phyloP scores from a whole-genome alignment of 2,113 vertebrate species.

The Caracal caracal region DNA sequence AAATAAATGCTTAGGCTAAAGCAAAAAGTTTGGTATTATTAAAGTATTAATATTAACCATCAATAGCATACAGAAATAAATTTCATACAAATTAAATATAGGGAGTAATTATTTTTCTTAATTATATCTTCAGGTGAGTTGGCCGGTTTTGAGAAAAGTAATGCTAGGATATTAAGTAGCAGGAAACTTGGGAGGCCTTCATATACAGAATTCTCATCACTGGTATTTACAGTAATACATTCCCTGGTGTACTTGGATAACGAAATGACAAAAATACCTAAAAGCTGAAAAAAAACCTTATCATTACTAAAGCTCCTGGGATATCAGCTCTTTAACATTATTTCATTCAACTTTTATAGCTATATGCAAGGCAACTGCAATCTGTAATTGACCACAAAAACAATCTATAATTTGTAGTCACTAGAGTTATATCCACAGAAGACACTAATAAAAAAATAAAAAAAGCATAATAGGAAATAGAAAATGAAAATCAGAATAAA shows the following conservation, averaged over 20 bases:
- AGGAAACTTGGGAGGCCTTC: neutral
- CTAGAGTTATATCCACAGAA: neutral
- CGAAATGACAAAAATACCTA: constrained; percentile 12
- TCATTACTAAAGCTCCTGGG: neutral
- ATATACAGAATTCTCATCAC: neutral
- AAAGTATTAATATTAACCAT: neutral
- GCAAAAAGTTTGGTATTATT: neutral
- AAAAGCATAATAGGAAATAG: neutral
- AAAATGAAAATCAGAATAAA: constrained; percentile 43
- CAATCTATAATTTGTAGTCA: neutral
- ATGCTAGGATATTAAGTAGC: neutral
- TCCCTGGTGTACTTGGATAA: neutral
- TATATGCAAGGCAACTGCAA: neutral
- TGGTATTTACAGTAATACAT: neutral
- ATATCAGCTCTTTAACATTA: neutral
- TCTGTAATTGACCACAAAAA: neutral
- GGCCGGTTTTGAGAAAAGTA: constrained; percentile 26
- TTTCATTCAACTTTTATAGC: neutral
- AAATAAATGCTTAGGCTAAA: neutral
- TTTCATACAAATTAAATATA: neutral
- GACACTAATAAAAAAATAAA: neutral
- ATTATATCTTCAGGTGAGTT: neutral
- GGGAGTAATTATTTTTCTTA: constrained; percentile 10
- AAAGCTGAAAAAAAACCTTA: neutral
- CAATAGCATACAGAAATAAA: constrained; percentile 5